Evolutionary conservation across 2,113 vertebrate species (phyloP).

Genomic region (Centropristis striata): DNA sequence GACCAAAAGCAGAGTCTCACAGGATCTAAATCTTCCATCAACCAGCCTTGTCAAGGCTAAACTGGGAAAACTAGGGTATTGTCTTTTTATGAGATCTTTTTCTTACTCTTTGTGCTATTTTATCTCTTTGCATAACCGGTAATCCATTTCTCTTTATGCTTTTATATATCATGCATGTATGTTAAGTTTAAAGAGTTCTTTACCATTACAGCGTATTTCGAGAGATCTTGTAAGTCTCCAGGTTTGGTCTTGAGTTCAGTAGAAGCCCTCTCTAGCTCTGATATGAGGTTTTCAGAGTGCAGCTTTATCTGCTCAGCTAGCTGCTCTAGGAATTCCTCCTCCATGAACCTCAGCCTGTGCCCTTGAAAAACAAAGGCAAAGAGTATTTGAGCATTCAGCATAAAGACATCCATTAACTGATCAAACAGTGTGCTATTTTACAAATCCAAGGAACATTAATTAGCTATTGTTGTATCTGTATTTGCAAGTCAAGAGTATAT

Average conservation of each 20-base stretch:
- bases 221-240: slow-evolving; percentile 74
- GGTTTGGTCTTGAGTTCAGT: slow-evolving; percentile 73
- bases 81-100: slow-evolving; percentile 2
- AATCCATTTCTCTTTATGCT: background rate
- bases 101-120: background rate
- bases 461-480: background rate
- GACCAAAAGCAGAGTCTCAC: background rate
- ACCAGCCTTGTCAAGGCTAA: background rate
- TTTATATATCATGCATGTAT: background rate
- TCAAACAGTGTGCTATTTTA: background rate
- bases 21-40: slow-evolving; percentile 23
- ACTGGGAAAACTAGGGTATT: background rate
- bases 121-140: background rate
- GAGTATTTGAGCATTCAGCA: background rate
- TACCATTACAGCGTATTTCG: slow-evolving; percentile 84
- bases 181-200: background rate
- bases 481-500: background rate
- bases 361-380: slow-evolving; percentile 69
- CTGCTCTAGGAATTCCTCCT: slow-evolving; percentile 74
- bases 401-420: background rate
- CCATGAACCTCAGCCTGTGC: slow-evolving; percentile 71
- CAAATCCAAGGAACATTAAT: background rate
- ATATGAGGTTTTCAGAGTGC: slow-evolving; percentile 73
- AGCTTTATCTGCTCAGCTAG: slow-evolving; percentile 75
- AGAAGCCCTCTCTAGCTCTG: slow-evolving; percentile 74